Evolutionary conservation across 1,140 invertebrate species (phyloP), one percentile per base, ranked within the genome.

Genomic region (Amphibalanus amphitrite): DNA sequence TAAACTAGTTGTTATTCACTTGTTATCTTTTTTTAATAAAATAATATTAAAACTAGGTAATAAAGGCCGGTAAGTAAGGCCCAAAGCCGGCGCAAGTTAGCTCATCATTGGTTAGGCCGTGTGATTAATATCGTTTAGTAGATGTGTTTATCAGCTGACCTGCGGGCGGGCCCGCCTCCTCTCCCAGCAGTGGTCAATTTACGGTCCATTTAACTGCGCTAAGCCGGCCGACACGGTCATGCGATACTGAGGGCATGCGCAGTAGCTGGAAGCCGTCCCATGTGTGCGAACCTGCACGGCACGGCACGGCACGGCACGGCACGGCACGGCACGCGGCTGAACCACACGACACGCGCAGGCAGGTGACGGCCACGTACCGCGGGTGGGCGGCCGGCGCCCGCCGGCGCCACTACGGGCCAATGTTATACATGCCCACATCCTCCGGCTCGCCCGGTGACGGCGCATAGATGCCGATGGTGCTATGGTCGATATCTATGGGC

Each of bases 401-500:
- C 33, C 4, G 15, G 4, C 33, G 33, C 33, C 33, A 38, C 33
- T 38, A 38, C 47, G 47, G 47, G 10, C 20, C 23, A 6, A 59
- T 23, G 47, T 23, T 20, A 20, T 13, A 59, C 47, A 59, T 59
- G 47, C 65, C 65, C 26, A 67, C 65, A n/a, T 28, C 65, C 17
- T 67, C 65, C 1, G 65, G 65, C 65, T 67, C 65, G 26, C 65
- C 65, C 3, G 65, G 65, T 3, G 65, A 67, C 65, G 65, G 65
- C n/a, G 65, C 3, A 28, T 67, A 67, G 65, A 67, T 67, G n/a
- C 65, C 65, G 28, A 67, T 67, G 65, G 65, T 67, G 20, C 65
- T 67, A 20, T 67, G 23, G 28, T 67, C 65, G 65, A 67, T 86
- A 82, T 95, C 91, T 65, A 96, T 89, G 20, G 95, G 92, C 28